Base-by-base conservation (phyloP, 2,113 vertebrate genomes). In the Podarcis raffonei region DNA sequence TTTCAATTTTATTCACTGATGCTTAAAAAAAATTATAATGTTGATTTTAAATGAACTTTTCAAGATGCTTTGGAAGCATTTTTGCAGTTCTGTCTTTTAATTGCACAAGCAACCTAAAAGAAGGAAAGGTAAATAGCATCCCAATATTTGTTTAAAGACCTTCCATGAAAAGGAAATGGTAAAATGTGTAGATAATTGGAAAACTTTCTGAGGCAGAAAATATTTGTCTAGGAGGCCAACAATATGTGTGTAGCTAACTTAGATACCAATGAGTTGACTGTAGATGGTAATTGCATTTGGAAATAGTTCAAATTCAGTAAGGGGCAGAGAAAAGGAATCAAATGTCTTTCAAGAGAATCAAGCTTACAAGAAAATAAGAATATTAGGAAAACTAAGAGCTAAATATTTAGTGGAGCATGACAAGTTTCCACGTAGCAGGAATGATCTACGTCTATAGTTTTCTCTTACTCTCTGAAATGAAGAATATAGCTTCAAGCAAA, bases 131-230 rank as follows among this genome's bases (percentile, higher is more conserved):
- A 89, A 89, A 39, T 8, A 86, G 16, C 48, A 89, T 91, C 72
- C 76, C 80, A 87, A 81, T 75, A 32, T 0, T 25, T 89, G 75
- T 83, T 87, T 16, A 90, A 94, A 93, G 8, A 93, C 57, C 2
- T 82, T 4, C 13, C 87, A 42, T 90, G 72, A 88, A 93, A 85
- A 85, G 27, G 22, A 32, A 89, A 76, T 27, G 48, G 9, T 30
- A 22, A 86, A 87, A 87, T 90, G 76, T 90, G 22, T 80, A 87
- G 72, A 74, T 89, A 92, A 90, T 3, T 89, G 48, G 25, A 90
- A 92, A 91, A 48, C 5, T 81, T 92, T 91, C 85, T n/a, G 91
- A 88, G 35, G 80, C 6, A 91, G 68, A 89, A 90, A 93, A 86
- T 85, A 71, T 78, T 78, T 89, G 48, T 88, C 42, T 86, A 35